Percentiles rank a stretch among this genome's conserved stretches.
Conservation (phyloP, 2,888 invertebrate genomes). For the Orthonychiurus folsomi region DNA sequence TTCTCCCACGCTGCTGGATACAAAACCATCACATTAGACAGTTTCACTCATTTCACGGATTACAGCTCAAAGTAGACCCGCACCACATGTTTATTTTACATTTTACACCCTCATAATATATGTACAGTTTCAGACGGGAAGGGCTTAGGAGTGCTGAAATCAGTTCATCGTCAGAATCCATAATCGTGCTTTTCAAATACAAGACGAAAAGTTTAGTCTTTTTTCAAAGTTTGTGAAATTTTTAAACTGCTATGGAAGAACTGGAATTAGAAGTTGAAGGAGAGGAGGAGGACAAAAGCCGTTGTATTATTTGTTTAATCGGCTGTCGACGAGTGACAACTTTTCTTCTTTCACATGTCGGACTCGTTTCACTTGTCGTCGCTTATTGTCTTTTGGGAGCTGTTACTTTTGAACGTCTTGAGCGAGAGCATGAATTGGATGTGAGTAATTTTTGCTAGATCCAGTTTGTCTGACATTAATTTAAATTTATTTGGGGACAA, state of each 20-base stretch:
- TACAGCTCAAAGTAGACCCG: too few relatives aligned
- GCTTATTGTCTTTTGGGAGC: slow-evolving; percentile 84
- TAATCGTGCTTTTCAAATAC: too few relatives aligned
- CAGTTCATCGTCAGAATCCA: too few relatives aligned
- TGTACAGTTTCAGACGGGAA: not conserved
- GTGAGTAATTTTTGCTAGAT: slow-evolving; percentile 46
- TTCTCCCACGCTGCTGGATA: too few relatives aligned
- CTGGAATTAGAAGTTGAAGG: slow-evolving; percentile 18
- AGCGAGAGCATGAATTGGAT: slow-evolving; percentile 62
- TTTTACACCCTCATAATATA: too few relatives aligned
- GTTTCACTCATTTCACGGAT: too few relatives aligned
- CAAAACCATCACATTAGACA: too few relatives aligned
- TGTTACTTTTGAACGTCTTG: slow-evolving; percentile 69
- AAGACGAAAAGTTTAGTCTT: too few relatives aligned
- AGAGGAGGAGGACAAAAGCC: slow-evolving; percentile 14
- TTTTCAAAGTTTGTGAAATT: too few relatives aligned
- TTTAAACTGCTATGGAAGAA: slow-evolving; percentile 15
- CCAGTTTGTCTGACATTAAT: not conserved
- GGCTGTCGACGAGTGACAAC: slow-evolving; percentile 55
- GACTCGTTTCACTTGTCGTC: slow-evolving; percentile 76
- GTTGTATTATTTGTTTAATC: slow-evolving; percentile 29
- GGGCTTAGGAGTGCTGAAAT: too few relatives aligned
- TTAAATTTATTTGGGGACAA: slow-evolving; percentile 5
- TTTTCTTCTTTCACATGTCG: slow-evolving; percentile 79
- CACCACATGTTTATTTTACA: too few relatives aligned